Evolutionary conservation across 1,140 invertebrate genomes (phyloP).

Genomic region (Bradynema listronoti): DNA sequence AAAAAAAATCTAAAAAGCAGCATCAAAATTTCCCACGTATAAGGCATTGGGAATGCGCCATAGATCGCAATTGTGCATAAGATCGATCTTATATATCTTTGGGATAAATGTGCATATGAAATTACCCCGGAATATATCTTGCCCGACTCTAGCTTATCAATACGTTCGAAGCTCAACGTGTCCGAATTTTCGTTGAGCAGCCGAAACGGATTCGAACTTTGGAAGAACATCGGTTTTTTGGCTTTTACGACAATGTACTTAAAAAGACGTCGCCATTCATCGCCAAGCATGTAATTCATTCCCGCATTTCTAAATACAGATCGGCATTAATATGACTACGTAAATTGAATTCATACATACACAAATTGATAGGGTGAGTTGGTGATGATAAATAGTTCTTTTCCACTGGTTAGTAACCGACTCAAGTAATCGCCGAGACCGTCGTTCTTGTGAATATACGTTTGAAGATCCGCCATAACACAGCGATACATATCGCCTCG

Average conservation of each 20-base stretch:
- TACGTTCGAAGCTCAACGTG: constrained; percentile 80
- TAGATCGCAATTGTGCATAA: too few species aligned
- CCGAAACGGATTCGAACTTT: constrained; percentile 76
- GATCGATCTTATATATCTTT: too few species aligned
- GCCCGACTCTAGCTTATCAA: constrained; percentile 76
- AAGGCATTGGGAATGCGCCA: too few species aligned
- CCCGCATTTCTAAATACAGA: constrained; percentile 71
- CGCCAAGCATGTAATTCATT: constrained; percentile 79
- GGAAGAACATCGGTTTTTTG: constrained; percentile 87
- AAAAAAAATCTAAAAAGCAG: too few species aligned
- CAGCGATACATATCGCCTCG: constrained; percentile 73
- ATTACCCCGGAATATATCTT: constrained; percentile 82
- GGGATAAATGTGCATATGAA: too few species aligned
- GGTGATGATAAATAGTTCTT: constrained; percentile 89
- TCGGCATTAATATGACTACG: constrained; percentile 6
- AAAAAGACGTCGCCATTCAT: constrained; percentile 82
- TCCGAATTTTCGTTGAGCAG: constrained; percentile 74
- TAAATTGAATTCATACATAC: constrained; percentile 65
- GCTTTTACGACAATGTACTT: constrained; percentile 89
- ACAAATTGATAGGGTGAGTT: constrained; percentile 94
- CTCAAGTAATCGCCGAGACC: constrained; percentile 72
- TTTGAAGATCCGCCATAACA: constrained; percentile 67
- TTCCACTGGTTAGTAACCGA: constrained; percentile 68
- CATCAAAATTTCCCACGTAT: too few species aligned
- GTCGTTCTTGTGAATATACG: constrained; percentile 50